Evolutionary conservation across 1,140 invertebrate genomes (phyloP), one percentile per base, ranked within the genome.

Genomic region (Hyphantria cunea): DNA sequence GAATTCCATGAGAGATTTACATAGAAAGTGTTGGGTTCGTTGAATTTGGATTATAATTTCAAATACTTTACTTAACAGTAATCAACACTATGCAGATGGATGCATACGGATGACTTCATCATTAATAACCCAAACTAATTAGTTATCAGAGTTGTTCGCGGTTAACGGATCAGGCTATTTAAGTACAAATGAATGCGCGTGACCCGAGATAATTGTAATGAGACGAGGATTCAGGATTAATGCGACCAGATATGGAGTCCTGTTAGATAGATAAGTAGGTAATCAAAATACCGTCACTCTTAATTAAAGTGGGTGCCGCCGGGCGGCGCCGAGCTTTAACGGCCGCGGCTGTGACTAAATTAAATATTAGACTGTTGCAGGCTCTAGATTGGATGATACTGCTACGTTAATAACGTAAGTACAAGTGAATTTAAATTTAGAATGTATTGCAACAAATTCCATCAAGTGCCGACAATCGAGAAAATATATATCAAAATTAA

Each of bases 241-340:
- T 78, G 74, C 53, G 67, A 66, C 64, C 60, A 74, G 69, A 76
- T 75, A 68, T 47, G 47, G 48, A 67, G 64, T 73, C 53, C 76
- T 78, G 76, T 82, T 78, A 76, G 41, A 58, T 54, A 58, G 70
- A 79, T 86, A 86, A 86, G 68, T 79, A 84, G 74, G 76, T 81
- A 78, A 89, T 86, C 78, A 82, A 86, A 81, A 86, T 86, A 71
- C 82, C 76, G 83, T 87, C 82, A 80, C 72, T 84, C 74, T 85
- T 86, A 79, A 84, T 86, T 86, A 78, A 55, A 42, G 49, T 66
- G 72, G 70, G 66, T 74, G 75, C 70, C 64, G 65, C 53, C 61
- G 64, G 17, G 71, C 55, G 54, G 50, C 58, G 39, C 55, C 53
- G 41, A 17, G 31, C 48, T 53, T 49, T 53, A 65, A 62, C 50